These are phyloP conservation scores for Plectropomus leopardus DNA, from an alignment of 2,113 vertebrate genomes.

Conservation along the genomic window DNA sequence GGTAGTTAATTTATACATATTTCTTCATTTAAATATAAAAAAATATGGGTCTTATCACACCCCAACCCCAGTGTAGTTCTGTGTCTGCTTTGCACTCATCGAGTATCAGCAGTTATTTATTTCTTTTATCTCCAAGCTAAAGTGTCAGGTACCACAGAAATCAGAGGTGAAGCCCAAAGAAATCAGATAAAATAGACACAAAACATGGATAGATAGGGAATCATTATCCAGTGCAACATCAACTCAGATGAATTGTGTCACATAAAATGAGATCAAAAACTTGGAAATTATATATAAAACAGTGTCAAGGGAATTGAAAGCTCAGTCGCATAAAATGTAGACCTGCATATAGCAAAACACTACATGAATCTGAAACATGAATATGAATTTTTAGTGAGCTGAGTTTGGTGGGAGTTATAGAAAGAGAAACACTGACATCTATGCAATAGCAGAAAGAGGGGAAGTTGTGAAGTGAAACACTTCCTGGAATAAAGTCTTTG, in stretches of 20 bases:
- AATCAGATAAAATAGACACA: not conserved
- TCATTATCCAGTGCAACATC: not conserved
- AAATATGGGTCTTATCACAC: too few relatives aligned
- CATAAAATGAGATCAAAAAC: not conserved
- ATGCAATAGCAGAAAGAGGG: not conserved
- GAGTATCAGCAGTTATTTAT: too few relatives aligned
- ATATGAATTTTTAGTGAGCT: not conserved
- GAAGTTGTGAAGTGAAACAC: not conserved
- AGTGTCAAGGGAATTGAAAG: not conserved
- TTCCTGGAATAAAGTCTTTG: conserved; percentile 28
- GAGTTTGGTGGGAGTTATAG: not conserved
- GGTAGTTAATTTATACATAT: too few relatives aligned
- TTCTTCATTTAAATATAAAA: too few relatives aligned
- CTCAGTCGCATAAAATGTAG: not conserved
- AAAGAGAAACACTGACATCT: not conserved
- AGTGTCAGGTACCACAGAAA: not conserved
- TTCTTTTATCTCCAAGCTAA: too few relatives aligned
- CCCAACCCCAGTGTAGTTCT: too few relatives aligned
- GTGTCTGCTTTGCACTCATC: too few relatives aligned
- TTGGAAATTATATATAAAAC: not conserved
- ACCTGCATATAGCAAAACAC: not conserved
- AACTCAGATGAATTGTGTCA: conserved; percentile 2
- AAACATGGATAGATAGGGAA: not conserved
- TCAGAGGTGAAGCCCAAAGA: not conserved
- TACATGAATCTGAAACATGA: too few relatives aligned